Evolutionary conservation across 2,113 vertebrate genomes (phyloP), one percentile per base, ranked within the genome.

Genomic region (Neoarius graeffei): DNA sequence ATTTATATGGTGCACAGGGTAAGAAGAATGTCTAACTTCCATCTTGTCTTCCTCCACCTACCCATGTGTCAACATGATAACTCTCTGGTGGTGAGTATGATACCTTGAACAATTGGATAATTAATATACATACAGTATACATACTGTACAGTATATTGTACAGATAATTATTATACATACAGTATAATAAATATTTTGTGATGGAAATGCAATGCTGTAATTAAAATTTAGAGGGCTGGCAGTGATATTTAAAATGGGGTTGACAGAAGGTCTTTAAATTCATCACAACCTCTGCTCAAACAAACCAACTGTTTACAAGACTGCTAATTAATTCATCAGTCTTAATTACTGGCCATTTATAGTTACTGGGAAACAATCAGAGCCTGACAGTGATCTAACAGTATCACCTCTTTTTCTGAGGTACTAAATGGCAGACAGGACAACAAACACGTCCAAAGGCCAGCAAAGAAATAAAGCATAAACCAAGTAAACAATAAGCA

Each of bases 241-340:
- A 94, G 95, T 94, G 94, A 94, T 94, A 92, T 84, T 92, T 83
- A 93, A 95, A 95, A 94, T 93, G 92, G 96, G 94, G 88, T 89
- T 95, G 95, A 96, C 94, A 96, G 93, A 95, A 94, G 93, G 95
- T 94, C 94, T 96, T 96, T 96, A 95, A 93, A 94, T 93, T 92
- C 86, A 92, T 93, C 91, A 89, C 93, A 95, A 94, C 94, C 86
- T 95, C 94, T 95, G 87, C 92, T 92, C 94, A 93, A 93, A 95
- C 92, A 95, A 95, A 95, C 92, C 86, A 91, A 95, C 92, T 95
- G 93, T 96, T 97, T 96, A 94, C 93, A 95, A 89, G 88, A 90
- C 83, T 84, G 82, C 74, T 95, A 95, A 96, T 94, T 93, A 94
- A 96, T 96, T 96, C 93, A 96, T 96, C 94, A 93, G 93, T 96